Evolutionary conservation across 2,797 vertebrate genomes (phyloP).

Genomic region (Alectoris magna): DNA sequence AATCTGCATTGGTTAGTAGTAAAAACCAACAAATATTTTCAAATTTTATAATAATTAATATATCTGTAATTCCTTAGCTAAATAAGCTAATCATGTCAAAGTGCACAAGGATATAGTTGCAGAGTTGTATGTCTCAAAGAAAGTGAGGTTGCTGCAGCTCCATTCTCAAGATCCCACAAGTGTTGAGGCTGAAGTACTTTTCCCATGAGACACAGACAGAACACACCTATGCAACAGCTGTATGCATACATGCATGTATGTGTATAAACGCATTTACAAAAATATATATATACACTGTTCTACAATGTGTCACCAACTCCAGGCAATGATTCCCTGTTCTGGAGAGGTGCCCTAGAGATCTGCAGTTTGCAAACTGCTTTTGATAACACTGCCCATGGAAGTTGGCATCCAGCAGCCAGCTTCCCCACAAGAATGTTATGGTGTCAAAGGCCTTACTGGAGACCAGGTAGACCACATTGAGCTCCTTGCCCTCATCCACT

Average conservation of each 20-base stretch:
- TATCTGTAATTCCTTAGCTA: neutral
- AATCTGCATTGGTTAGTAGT: neutral
- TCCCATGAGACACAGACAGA: neutral
- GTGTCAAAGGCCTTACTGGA: too few relatives aligned
- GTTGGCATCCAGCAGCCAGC: too few relatives aligned
- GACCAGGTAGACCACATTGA: too few relatives aligned
- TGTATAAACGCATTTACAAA: neutral
- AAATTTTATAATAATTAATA: neutral
- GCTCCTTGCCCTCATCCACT: too few relatives aligned
- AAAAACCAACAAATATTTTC: neutral
- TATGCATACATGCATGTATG: fast-evolving
- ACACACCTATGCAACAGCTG: fast-evolving
- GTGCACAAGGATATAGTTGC: fast-evolving
- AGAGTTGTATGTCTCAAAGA: neutral
- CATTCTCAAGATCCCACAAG: fast-evolving
- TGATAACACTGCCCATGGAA: neutral
- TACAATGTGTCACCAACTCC: neutral
- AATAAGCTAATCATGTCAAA: neutral
- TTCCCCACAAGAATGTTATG: too few relatives aligned
- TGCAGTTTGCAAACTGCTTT: neutral
- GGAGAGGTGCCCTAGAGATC: neutral
- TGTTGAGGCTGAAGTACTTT: neutral
- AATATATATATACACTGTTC: too few relatives aligned
- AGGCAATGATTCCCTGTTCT: neutral
- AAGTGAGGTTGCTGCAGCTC: neutral